Conservation (phyloP, 64 coral and sea anemone species). For the Montipora capricornis region DNA sequence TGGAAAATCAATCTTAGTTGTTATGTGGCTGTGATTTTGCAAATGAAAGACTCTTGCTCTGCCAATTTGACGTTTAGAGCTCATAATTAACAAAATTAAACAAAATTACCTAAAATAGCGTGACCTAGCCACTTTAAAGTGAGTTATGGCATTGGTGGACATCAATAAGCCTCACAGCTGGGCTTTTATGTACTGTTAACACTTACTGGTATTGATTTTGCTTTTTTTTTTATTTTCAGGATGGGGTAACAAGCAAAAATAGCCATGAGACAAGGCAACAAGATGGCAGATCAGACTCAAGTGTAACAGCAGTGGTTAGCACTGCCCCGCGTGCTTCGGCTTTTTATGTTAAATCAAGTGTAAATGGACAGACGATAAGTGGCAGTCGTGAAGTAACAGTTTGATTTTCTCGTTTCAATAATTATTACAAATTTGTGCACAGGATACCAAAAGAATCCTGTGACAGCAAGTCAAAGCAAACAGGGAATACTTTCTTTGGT, state of each 20-base stretch:
- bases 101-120: too few relatives aligned
- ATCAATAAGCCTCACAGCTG: too few relatives aligned
- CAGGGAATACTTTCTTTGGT: not conserved
- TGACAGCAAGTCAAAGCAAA: too few relatives aligned
- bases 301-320: slow-evolving; percentile 74
- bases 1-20: too few relatives aligned
- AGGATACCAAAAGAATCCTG: not conserved
- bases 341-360: slow-evolving; percentile 69
- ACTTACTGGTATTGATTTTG: not conserved
- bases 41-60: too few relatives aligned
- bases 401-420: slow-evolving; percentile 7
- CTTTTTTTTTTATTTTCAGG: not conserved
- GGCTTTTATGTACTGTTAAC: too few relatives aligned
- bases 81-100: too few relatives aligned
- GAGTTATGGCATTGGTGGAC: too few relatives aligned
- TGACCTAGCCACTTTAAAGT: too few relatives aligned
- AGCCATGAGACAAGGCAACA: slow-evolving; percentile 30
- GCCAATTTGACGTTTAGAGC: too few relatives aligned
- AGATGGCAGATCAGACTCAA: slow-evolving; percentile 21
- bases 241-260: not conserved
- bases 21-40: too few relatives aligned
- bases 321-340: slow-evolving; percentile 54
- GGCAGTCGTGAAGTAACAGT: slow-evolving; percentile 81
- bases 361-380: slow-evolving; percentile 47
- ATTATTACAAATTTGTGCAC: not conserved